These are phyloP conservation scores for Andrena cerasifolii DNA, from an alignment of 1,140 invertebrate species.

Conservation along the genomic window DNA sequence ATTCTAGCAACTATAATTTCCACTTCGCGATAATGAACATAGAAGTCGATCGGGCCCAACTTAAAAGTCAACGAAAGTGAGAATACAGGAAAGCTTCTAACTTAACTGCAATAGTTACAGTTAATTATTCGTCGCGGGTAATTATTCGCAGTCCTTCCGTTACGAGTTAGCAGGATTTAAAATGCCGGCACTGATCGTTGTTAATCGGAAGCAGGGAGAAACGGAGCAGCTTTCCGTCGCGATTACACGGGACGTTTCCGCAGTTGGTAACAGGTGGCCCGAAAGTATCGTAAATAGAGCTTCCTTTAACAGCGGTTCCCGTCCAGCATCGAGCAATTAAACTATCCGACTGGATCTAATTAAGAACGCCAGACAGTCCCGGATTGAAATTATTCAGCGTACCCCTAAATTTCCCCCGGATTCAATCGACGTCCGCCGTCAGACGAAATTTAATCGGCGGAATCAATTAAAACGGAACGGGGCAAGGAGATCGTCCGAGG, in stretches of 20 bases:
- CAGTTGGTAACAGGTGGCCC: slow-evolving; percentile 40
- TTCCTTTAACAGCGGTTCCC: slow-evolving; percentile 32
- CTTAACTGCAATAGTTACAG: too few relatives aligned
- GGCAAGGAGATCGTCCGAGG: not conserved
- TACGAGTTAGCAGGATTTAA: too few relatives aligned
- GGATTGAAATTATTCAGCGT: slow-evolving; percentile 40
- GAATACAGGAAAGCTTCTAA: too few relatives aligned
- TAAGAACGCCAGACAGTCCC: slow-evolving; percentile 38
- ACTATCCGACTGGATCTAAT: slow-evolving; percentile 38
- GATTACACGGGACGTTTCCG: slow-evolving; percentile 19
- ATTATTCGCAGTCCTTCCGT: too few relatives aligned
- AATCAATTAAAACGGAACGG: slow-evolving; percentile 18
- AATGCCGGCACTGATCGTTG: too few relatives aligned
- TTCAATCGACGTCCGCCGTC: not conserved
- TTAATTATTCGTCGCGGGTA: too few relatives aligned
- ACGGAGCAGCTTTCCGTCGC: not conserved
- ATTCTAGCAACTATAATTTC: too few relatives aligned
- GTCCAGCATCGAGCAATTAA: slow-evolving; percentile 38
- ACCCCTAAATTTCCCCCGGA: slow-evolving; percentile 20
- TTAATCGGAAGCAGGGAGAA: not conserved
- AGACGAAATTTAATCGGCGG: slow-evolving; percentile 31
- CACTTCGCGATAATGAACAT: too few relatives aligned
- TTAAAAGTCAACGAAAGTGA: too few relatives aligned
- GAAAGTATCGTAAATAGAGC: slow-evolving; percentile 48
- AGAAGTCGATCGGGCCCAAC: too few relatives aligned